Conservation (phyloP, 2,113 vertebrate genomes). For the Octodon degus region DNA sequence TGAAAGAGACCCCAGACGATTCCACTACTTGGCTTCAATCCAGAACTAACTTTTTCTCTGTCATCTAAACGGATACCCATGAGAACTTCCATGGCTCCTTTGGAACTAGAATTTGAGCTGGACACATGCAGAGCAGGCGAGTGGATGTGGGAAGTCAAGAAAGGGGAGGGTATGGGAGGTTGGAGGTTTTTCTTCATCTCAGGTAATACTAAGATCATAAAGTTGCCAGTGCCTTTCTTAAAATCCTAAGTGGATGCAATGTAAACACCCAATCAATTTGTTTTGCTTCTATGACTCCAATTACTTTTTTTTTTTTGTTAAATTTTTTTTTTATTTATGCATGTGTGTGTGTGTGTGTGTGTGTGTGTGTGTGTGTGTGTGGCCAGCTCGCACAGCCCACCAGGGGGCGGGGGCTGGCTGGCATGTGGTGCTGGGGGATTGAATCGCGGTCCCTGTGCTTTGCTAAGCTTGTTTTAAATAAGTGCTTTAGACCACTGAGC, state of each 20-base stretch:
- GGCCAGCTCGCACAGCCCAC: too few species aligned
- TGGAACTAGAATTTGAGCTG: background rate
- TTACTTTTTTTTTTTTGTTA: too few species aligned
- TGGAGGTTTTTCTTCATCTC: background rate
- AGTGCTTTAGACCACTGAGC: too few species aligned
- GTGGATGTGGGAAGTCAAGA: background rate
- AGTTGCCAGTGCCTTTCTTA: background rate
- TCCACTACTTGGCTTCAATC: background rate
- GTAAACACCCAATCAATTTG: background rate
- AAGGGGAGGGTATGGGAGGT: background rate
- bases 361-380: too few species aligned
- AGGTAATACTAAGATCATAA: background rate
- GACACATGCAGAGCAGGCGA: background rate
- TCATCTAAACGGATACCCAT: accelerated
- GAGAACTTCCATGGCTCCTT: background rate
- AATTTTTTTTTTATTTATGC: too few species aligned
- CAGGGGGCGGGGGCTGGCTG: too few species aligned
- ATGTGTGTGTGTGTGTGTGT: too few species aligned
- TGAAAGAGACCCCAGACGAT: background rate
- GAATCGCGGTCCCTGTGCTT: too few species aligned
- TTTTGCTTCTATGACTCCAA: background rate
- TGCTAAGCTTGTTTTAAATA: too few species aligned
- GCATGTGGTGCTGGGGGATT: too few species aligned
- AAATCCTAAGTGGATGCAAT: conserved; percentile 8
- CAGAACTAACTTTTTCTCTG: background rate